Evolutionary conservation across 64 coral and sea anemone species (phyloP).

Genomic region (Montipora cactus): DNA sequence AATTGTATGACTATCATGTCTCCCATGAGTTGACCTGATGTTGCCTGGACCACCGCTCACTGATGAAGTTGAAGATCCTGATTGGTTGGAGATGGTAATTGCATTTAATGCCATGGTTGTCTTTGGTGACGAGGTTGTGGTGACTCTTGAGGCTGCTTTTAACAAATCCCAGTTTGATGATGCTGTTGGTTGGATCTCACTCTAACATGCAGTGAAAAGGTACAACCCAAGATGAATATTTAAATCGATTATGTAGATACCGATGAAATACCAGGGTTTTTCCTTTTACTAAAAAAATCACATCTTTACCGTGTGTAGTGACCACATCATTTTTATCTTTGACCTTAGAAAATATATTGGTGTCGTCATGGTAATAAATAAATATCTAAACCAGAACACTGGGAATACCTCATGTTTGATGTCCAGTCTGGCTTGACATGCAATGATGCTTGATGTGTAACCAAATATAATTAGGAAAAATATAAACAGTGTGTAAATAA

Average conservation of each 20-base stretch:
- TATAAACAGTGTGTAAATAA: slow-evolving; percentile 71
- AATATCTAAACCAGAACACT: no score
- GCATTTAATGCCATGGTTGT: slow-evolving; percentile 19
- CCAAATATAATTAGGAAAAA: slow-evolving; percentile 83
- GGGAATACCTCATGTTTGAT: slow-evolving; percentile 50
- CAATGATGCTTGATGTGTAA: slow-evolving; percentile 83
- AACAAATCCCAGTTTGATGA: neutral
- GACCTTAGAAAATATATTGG: fast-evolving
- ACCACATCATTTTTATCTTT: no score
- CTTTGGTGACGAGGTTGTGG: neutral
- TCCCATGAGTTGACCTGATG: neutral
- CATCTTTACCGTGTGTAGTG: no score
- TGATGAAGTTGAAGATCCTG: neutral
- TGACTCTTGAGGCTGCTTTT: slow-evolving; percentile 27
- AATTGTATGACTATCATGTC: neutral
- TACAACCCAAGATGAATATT: no score
- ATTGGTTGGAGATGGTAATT: neutral
- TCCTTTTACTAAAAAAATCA: no score
- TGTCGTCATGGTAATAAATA: no score
- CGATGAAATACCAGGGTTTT: no score
- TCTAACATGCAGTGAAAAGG: neutral
- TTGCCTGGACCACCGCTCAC: neutral
- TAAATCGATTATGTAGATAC: no score
- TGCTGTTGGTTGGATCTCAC: neutral
- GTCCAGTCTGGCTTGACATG: slow-evolving; percentile 80